Base-by-base conservation (phyloP, 2,113 vertebrate species). In the Diphyllodes magnificus region DNA sequence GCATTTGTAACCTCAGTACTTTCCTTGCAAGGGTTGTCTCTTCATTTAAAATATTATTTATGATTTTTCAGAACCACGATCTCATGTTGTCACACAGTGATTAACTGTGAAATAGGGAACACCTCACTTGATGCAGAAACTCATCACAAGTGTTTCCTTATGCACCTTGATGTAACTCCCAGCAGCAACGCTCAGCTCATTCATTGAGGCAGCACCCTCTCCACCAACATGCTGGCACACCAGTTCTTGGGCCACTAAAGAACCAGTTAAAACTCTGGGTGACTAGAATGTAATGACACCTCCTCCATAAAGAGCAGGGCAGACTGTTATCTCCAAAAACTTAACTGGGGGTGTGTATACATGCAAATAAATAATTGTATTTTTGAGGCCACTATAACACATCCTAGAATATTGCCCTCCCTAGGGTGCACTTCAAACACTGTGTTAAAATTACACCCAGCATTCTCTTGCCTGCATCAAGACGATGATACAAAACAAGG, bases 21-120 rank as follows among this genome's bases (percentile, higher is more conserved):
- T 89, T 37, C 18, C 50, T 1, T 79, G 3, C 60, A 92, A 69
- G 7, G 9, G 8, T 49, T 1, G 2, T 53, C 47, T 88, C 40
- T 40, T 42, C 9, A 42, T 45, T 66, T 69, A 76, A 73, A 93
- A 14, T 50, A 83, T 13, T 42, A 70, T 15, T 77, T 68, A 39
- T n/a, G 15, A 59, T 18, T 96, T 93, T 78, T 66, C 60, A 91
- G 69, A 95, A 86, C 6, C 15, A 76, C 12, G 40, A 68, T 30
- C 33, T 73, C 72, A 82, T 10, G 9, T 18, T 39, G 80, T 9
- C 40, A 83, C 39, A 30, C 17, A 77, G 12, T 18, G 24, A 90
- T 53, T 12, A 83, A 15, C 13, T 31, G 8, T 47, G 33, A 75
- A 84, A 81, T 0, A 87, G 11, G 20, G 23, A 70, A 78, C 21